Percentiles rank a stretch among this genome's conserved stretches.
These are phyloP conservation scores for Prenolepis imparis DNA, from an alignment of 2,888 invertebrate species.

Conservation along the genomic window DNA sequence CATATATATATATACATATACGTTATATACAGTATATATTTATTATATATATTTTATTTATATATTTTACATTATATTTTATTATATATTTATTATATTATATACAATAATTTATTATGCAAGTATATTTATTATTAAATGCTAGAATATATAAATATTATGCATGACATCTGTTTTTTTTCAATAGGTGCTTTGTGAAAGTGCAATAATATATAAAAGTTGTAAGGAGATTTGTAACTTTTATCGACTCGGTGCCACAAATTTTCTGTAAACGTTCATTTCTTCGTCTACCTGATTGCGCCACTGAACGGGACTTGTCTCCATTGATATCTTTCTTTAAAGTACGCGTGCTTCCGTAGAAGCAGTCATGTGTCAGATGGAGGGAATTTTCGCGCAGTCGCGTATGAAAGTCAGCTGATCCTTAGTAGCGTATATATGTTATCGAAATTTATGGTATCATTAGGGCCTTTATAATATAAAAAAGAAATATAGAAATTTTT, in stretches of 20 bases:
- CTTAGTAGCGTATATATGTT: not conserved
- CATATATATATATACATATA: too few relatives aligned
- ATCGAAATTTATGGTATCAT: not conserved
- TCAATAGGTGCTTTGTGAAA: not conserved
- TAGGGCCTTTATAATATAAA: not conserved
- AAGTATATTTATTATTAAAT: too few relatives aligned
- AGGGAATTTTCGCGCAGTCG: slow-evolving; percentile 8
- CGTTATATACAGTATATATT: too few relatives aligned
- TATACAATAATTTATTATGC: too few relatives aligned
- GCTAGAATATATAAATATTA: not conserved
- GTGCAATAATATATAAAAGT: not conserved
- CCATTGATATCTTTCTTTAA: not conserved
- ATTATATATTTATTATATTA: too few relatives aligned
- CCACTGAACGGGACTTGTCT: slow-evolving; percentile 12
- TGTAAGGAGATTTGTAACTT: not conserved
- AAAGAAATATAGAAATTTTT: not conserved
- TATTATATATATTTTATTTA: too few relatives aligned
- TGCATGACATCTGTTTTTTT: not conserved
- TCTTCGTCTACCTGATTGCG: slow-evolving; percentile 6
- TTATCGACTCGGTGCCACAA: not conserved
- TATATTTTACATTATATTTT: too few relatives aligned
- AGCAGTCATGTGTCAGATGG: not conserved
- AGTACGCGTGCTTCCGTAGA: not conserved
- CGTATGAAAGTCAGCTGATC: not conserved
- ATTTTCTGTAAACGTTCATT: not conserved